phyloP scores from a whole-genome alignment of 2,888 invertebrate species.

The Amphipyra tragopoginis region DNA sequence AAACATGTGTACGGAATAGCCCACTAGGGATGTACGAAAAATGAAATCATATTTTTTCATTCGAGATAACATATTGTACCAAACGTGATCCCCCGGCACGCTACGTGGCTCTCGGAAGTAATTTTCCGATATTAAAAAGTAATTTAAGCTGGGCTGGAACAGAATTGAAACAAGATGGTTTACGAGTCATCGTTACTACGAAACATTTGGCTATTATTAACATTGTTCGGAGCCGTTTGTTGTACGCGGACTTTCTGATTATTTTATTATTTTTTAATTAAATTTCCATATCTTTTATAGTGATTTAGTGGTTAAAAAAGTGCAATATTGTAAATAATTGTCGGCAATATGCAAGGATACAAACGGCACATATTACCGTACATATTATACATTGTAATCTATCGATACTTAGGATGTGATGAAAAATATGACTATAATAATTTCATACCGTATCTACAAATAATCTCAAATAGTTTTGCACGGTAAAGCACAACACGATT shows the following conservation, averaged over 20 bases:
- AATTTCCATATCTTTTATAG: no score
- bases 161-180: constrained; percentile 32
- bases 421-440: no score
- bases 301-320: no score
- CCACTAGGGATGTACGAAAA: constrained; percentile 16
- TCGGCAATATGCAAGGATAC: no score
- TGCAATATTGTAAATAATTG: no score
- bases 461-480: no score
- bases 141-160: constrained; percentile 48
- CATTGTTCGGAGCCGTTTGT: constrained; percentile 8
- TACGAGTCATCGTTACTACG: constrained; percentile 29
- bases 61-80: constrained; percentile 22
- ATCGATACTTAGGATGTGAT: no score
- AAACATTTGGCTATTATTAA: constrained; percentile 29
- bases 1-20: constrained; percentile 34
- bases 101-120: constrained; percentile 38
- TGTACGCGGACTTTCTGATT: constrained; percentile 15
- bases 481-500: no score
- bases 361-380: no score
- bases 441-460: no score
- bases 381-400: no score
- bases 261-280: no score
- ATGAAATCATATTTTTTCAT: constrained; percentile 44
- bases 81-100: constrained; percentile 8
- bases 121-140: constrained; percentile 63